Conservation (phyloP, 1,140 invertebrate species). For the Zaprionus ornatus region DNA sequence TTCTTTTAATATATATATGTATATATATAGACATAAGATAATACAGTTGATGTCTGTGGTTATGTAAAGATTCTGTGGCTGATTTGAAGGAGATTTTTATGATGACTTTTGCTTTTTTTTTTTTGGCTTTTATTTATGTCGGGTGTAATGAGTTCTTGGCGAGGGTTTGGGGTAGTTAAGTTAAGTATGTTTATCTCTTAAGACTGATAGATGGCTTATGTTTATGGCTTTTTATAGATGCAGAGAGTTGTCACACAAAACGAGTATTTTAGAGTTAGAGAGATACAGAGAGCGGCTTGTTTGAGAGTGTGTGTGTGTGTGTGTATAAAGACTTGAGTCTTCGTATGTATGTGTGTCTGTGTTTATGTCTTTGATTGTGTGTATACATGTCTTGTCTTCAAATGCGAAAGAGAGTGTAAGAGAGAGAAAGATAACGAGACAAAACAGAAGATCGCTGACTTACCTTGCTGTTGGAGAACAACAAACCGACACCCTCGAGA, state of each 20-base stretch:
- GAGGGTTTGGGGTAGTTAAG: constrained; percentile 1
- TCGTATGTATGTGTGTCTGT: constrained; percentile 7
- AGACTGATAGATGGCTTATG: constrained; percentile 34
- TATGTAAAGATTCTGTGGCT: constrained; percentile 21
- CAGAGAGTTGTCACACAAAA: constrained; percentile 51
- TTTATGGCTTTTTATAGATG: constrained; percentile 47
- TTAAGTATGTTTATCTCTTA: constrained; percentile 21
- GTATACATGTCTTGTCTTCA: constrained; percentile 5
- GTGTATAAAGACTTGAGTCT: constrained; percentile 8
- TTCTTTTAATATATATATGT: not conserved
- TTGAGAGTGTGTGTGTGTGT: constrained; percentile 24
- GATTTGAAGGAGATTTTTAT: constrained; percentile 16
- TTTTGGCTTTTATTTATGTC: constrained; percentile 8
- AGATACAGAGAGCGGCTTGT: constrained; percentile 32
- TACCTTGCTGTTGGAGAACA: constrained; percentile 99
- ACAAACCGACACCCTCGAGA: constrained; percentile 98
- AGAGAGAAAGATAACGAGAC: constrained; percentile 28
- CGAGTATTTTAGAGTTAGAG: constrained; percentile 27
- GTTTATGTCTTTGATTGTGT: constrained; percentile 1
- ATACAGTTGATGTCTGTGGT: constrained; percentile 38
- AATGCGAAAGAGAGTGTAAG: constrained; percentile 17
- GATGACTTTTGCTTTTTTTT: not conserved
- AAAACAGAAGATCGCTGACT: constrained; percentile 49
- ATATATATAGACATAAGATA: constrained; percentile 17
- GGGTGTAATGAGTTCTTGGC: constrained; percentile 4